Conservation (phyloP, 23 tunicate genomes). For the Botrylloides violaceus region DNA sequence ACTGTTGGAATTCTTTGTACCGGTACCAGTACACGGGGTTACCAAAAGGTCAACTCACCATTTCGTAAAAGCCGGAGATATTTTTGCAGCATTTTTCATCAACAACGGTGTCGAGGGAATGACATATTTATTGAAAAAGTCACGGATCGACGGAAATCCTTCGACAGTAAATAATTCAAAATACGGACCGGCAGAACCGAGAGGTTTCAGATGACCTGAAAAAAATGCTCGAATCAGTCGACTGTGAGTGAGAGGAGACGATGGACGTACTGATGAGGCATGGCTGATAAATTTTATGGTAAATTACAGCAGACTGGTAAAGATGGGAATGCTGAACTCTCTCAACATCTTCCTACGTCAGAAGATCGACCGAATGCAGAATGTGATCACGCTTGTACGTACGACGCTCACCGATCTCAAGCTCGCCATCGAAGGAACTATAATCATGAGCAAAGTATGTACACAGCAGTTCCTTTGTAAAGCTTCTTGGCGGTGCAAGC, state of each 20-base stretch:
- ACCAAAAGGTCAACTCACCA: conserved; percentile 22
- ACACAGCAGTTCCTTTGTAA: no score
- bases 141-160: conserved; percentile 29
- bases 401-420: conserved; percentile 83
- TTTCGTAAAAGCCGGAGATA: conserved; percentile 26
- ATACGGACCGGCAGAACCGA: conserved; percentile 39
- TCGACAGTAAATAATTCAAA: conserved; percentile 24
- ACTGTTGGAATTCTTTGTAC: no score
- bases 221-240: neutral
- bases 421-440: conserved; percentile 97
- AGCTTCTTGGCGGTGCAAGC: no score
- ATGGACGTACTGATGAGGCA: no score
- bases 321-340: conserved; percentile 91
- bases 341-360: conserved; percentile 92
- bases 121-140: conserved; percentile 45
- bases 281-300: no score
- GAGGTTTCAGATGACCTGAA: conserved; percentile 47
- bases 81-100: conserved; percentile 34
- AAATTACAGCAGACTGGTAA: conserved; percentile 65
- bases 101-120: conserved; percentile 34
- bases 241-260: no score
- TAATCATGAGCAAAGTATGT: conserved; percentile 94
- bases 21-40: neutral
- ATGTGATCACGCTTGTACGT: conserved; percentile 78
- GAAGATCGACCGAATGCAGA: conserved; percentile 97